phyloP scores from a whole-genome alignment of 1,140 invertebrate species.

The Drosophila trapezifrons region DNA sequence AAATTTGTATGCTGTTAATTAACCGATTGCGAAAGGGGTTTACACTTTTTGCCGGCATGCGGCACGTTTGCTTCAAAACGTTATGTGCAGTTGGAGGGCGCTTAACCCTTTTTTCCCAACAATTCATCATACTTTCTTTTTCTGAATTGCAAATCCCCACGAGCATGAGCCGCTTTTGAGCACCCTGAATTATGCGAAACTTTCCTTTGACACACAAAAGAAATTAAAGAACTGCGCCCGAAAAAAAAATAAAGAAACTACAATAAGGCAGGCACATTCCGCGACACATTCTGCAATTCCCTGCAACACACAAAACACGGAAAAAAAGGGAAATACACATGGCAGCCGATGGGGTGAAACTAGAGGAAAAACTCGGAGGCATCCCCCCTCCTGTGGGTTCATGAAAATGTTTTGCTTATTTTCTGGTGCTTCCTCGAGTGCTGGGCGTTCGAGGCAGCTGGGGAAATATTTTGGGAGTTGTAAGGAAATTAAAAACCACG shows the following conservation, averaged over 20 bases:
- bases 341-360: background rate
- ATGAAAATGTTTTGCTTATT: conserved; percentile 22
- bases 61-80: background rate
- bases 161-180: conserved; percentile 29
- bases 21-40: conserved; percentile 38
- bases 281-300: conserved; percentile 28
- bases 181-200: conserved; percentile 48
- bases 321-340: background rate
- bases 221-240: conserved; percentile 26
- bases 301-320: background rate
- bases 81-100: conserved; percentile 4
- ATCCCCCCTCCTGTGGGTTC: conserved; percentile 12
- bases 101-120: conserved; percentile 22
- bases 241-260: background rate
- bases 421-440: conserved; percentile 12
- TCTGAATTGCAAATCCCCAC: conserved; percentile 48
- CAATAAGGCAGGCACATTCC: conserved; percentile 30
- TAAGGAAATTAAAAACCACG: conserved; percentile 34
- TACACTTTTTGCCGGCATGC: background rate
- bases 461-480: conserved; percentile 19
- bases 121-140: conserved; percentile 21
- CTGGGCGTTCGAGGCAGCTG: background rate
- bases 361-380: conserved; percentile 1
- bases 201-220: conserved; percentile 55
- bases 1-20: conserved; percentile 21